Evolutionary conservation across 2,888 invertebrate species (phyloP), one percentile per base, ranked within the genome.

Genomic region (Emmelina monodactyla): DNA sequence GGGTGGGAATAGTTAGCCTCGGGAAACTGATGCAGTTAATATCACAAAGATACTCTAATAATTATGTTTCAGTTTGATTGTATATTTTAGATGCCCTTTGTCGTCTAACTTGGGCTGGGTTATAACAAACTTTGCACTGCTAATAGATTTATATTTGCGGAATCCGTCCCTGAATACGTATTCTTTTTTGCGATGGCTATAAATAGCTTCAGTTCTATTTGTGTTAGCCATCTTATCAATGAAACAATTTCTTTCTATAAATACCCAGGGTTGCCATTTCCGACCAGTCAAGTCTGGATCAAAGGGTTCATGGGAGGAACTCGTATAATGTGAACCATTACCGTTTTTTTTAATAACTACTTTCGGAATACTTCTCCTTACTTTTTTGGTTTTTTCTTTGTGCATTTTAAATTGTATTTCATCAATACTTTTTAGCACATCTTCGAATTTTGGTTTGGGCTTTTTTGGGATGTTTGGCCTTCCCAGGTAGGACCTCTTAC

Each of bases 211-310:
- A 3, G 53, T 61, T 51, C 76, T 73, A 22, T 66, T 73, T 45
- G 51, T 69, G 2, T 57, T 43, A 16, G 70, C 71, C 80, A 81
- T 81, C 57, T 68, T 70, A 44, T 81, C 81, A 42, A 81, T 65
- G 40, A 76, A 71, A 45, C 49, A 45, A 49, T 66, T 69, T 58
- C 71, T 78, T 41, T 76, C 76, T 39, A 81, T 48, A 46, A 72
- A 76, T 12, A 81, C 81, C 75, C 76, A 79, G 1, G 81, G 81
- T 51, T 81, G 81, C 81, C 81, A 81, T 46, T 79, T 81, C 38
- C 71, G 65, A 4, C 80, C 80, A 1, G 80, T 79, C 42, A 80
- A 51, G 43, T 80, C 81, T 13, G 80, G 80, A 47, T 75, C 72
- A 37, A 54, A 70, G 22, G 51, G 46, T 31, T 62, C 47, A 38